Conservation (phyloP, 2,797 vertebrate genomes). For the Geotria australis region DNA sequence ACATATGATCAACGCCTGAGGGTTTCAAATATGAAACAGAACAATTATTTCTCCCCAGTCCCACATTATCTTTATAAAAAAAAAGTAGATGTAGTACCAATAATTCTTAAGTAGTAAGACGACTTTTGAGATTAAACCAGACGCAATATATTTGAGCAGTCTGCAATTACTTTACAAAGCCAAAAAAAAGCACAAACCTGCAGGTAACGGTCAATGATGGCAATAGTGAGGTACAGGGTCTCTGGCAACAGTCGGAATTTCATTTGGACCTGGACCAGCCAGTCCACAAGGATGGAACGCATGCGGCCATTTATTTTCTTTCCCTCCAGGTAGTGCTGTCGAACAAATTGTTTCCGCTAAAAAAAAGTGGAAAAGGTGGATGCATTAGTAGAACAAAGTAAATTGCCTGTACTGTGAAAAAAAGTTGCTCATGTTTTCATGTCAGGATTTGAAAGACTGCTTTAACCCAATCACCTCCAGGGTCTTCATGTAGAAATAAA, state of each 20-base stretch:
- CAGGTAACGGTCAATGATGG: slow-evolving; percentile 53
- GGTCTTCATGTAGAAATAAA: slow-evolving; percentile 40
- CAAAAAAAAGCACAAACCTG: slow-evolving; percentile 17
- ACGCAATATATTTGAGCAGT: too few relatives aligned
- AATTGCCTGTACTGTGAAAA: too few relatives aligned
- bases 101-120: too few relatives aligned
- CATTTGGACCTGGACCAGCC: slow-evolving; percentile 76
- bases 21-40: too few relatives aligned
- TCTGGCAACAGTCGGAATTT: slow-evolving; percentile 68
- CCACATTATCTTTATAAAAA: too few relatives aligned
- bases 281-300: slow-evolving; percentile 58
- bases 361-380: not conserved
- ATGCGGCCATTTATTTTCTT: slow-evolving; percentile 38
- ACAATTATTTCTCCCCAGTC: too few relatives aligned
- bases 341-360: slow-evolving; percentile 33
- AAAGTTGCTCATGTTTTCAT: too few relatives aligned
- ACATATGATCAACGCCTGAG: too few relatives aligned
- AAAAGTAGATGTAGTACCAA: too few relatives aligned
- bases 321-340: slow-evolving; percentile 29
- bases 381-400: not conserved
- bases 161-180: too few relatives aligned
- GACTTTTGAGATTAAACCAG: too few relatives aligned
- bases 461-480: slow-evolving; percentile 25
- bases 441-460: not conserved
- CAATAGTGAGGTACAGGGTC: slow-evolving; percentile 59